Evolutionary conservation across 2,888 invertebrate genomes (phyloP).

Genomic region (Cerceris ruficornis): DNA sequence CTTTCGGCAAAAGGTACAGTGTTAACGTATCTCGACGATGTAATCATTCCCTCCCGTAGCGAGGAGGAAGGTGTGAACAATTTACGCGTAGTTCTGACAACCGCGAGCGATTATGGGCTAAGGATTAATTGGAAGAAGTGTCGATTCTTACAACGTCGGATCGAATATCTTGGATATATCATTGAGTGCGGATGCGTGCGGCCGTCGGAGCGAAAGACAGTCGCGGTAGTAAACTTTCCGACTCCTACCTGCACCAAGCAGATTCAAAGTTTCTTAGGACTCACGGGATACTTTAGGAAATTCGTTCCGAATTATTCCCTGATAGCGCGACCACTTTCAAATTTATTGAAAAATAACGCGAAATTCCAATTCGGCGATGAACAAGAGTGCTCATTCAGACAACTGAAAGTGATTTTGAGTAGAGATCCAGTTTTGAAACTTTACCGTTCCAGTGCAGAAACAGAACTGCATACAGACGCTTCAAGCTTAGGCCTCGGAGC

Average conservation of each 20-base stretch:
- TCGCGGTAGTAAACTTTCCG: conserved; percentile 50
- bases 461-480: conserved; percentile 8
- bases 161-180: conserved; percentile 15
- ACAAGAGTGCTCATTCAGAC: not conserved
- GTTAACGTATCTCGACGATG: conserved; percentile 11
- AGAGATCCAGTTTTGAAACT: too few species aligned
- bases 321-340: conserved; percentile 65
- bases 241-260: conserved; percentile 2
- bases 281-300: conserved; percentile 61
- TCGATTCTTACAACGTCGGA: not conserved
- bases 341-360: conserved; percentile 50
- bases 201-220: too few species aligned
- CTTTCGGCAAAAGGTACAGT: conserved; percentile 25
- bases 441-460: too few species aligned
- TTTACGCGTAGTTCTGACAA: not conserved
- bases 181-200: too few species aligned
- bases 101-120: not conserved
- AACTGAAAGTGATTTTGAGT: too few species aligned
- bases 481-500: conserved; percentile 49
- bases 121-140: conserved; percentile 23
- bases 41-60: conserved; percentile 8
- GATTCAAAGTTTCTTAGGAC: conserved; percentile 43
- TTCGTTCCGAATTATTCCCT: conserved; percentile 53
- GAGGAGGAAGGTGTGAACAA: not conserved
- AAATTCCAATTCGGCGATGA: not conserved